phyloP scores from a whole-genome alignment of 2,113 vertebrate genomes.

The Chascanopsetta lugubris region DNA sequence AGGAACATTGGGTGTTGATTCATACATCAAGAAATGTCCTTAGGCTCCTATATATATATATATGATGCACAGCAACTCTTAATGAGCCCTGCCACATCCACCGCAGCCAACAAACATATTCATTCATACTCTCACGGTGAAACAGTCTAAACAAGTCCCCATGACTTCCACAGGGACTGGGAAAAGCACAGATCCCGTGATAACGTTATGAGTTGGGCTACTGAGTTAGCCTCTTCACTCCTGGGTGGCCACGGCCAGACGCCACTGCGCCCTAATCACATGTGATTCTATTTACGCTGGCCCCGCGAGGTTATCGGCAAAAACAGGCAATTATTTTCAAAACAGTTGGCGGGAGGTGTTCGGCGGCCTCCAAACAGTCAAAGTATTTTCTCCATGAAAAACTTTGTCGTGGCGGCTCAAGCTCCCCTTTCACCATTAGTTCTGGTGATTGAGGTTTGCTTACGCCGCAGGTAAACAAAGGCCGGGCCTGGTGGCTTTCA shows the following conservation, averaged over 20 bases:
- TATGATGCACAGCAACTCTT: neutral
- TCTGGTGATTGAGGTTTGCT: constrained; percentile 64
- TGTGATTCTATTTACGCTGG: constrained; percentile 69
- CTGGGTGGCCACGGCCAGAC: constrained; percentile 67
- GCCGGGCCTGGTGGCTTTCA: constrained; percentile 52
- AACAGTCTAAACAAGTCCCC: constrained; percentile 37
- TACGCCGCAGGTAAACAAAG: constrained; percentile 73
- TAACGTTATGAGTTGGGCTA: constrained; percentile 59
- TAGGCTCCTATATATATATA: no score
- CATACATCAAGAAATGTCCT: neutral
- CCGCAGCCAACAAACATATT: constrained; percentile 5
- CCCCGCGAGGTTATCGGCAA: constrained; percentile 41
- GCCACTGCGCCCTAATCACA: constrained; percentile 55
- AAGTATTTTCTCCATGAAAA: constrained; percentile 7
- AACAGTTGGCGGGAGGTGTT: constrained; percentile 15
- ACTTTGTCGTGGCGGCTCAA: constrained; percentile 25
- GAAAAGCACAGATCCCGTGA: constrained; percentile 62
- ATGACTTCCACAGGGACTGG: constrained; percentile 46
- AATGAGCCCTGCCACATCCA: constrained; percentile 3
- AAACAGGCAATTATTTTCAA: constrained; percentile 43
- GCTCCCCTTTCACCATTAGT: constrained; percentile 34
- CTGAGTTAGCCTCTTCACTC: constrained; percentile 54
- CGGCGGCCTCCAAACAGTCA: constrained; percentile 4
- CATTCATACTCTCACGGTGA: constrained; percentile 40
- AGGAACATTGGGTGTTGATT: neutral